Percentiles rank a stretch among this genome's conserved stretches.
Conservation (phyloP, 1,140 invertebrate genomes). For the Drosophila seguyi region DNA sequence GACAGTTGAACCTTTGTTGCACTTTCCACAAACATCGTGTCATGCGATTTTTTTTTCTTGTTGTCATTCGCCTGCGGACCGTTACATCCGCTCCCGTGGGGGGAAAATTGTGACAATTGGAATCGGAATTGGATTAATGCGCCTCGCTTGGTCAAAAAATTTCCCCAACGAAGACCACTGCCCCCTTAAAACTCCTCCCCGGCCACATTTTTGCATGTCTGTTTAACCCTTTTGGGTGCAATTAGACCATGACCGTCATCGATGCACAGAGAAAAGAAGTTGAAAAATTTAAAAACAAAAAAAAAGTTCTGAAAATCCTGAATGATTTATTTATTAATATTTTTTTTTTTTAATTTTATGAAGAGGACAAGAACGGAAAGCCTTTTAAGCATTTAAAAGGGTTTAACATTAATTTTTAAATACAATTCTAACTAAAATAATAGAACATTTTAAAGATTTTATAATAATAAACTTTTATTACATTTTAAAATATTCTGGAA, state of each 20-base stretch:
- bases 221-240: conserved; percentile 74
- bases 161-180: conserved; percentile 12
- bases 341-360: too few relatives aligned
- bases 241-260: conserved; percentile 73
- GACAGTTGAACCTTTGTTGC: conserved; percentile 48
- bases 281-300: not conserved
- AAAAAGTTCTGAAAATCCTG: not conserved
- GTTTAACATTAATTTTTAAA: too few relatives aligned
- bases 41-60: conserved; percentile 66
- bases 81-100: conserved; percentile 76
- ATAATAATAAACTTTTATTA: too few relatives aligned
- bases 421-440: too few relatives aligned
- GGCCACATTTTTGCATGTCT: conserved; percentile 70
- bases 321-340: too few relatives aligned
- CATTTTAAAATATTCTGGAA: too few relatives aligned
- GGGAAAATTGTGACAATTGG: conserved; percentile 37
- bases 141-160: conserved; percentile 46
- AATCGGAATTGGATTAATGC: conserved; percentile 77
- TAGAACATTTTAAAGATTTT: too few relatives aligned
- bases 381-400: too few relatives aligned
- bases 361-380: too few relatives aligned
- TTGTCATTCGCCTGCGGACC: conserved; percentile 72
- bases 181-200: conserved; percentile 12
- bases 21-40: conserved; percentile 57
- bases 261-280: conserved; percentile 16